Evolutionary conservation across 2,113 vertebrate genomes (phyloP).

Genomic region (Girardinichthys multiradiatus): DNA sequence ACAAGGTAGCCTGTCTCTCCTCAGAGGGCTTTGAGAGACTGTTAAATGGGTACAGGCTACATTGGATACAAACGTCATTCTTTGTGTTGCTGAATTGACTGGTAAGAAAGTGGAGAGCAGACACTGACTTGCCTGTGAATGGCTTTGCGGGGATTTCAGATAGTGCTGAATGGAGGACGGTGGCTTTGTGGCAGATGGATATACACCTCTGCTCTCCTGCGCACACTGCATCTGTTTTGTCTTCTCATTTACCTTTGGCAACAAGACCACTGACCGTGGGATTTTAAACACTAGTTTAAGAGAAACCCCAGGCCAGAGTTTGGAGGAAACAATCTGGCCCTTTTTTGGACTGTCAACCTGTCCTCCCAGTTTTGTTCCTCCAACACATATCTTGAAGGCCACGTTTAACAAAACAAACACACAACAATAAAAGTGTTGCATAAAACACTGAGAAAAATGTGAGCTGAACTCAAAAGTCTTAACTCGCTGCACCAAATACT

Average conservation of each 20-base stretch:
- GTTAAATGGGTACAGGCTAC: conserved; percentile 7
- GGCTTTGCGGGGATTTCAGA: conserved; percentile 4
- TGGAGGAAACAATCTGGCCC: neutral
- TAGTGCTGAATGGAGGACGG: conserved; percentile 3
- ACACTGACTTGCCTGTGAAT: neutral
- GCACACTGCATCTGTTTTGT: neutral
- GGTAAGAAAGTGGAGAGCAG: neutral
- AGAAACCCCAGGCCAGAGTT: conserved; percentile 19
- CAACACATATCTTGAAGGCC: conserved; percentile 11
- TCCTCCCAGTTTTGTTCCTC: neutral
- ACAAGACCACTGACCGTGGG: conserved; percentile 14
- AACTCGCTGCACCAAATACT: neutral
- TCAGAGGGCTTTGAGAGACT: conserved; percentile 27
- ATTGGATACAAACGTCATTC: conserved; percentile 27
- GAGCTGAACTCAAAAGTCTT: neutral
- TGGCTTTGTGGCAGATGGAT: conserved; percentile 11
- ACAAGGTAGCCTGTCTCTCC: conserved; percentile 20
- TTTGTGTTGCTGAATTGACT: conserved; percentile 44
- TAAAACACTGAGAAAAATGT: conserved; percentile 5
- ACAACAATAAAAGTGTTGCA: neutral
- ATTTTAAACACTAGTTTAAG: conserved; percentile 22
- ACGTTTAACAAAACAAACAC: conserved; percentile 17
- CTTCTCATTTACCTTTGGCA: conserved; percentile 8
- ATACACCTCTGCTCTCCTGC: conserved; percentile 18
- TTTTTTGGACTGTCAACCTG: conserved; percentile 14